phyloP scores from a whole-genome alignment of 2,797 vertebrate species.

The Enteromius mattozi region DNA sequence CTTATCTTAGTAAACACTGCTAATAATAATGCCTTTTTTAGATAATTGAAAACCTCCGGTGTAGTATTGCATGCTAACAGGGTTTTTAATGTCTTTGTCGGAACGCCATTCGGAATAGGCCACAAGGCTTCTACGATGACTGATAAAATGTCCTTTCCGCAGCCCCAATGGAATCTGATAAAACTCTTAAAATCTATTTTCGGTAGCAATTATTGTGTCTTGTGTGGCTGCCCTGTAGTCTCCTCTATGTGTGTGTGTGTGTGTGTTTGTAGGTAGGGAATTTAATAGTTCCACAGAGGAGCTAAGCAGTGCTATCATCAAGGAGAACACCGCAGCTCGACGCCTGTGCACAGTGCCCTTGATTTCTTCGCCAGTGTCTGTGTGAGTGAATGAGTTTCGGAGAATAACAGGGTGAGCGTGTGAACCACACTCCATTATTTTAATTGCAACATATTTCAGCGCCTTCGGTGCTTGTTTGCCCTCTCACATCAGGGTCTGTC shows the following conservation, averaged over 20 bases:
- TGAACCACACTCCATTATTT: slow-evolving; percentile 50
- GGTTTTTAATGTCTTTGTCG: slow-evolving; percentile 15
- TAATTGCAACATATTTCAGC: slow-evolving; percentile 57
- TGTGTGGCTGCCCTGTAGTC: slow-evolving; percentile 46
- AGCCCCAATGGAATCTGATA: slow-evolving; percentile 50
- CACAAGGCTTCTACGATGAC: slow-evolving; percentile 45
- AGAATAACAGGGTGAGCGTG: slow-evolving; percentile 35
- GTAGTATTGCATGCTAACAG: slow-evolving; percentile 3
- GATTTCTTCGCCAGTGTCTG: slow-evolving; percentile 25
- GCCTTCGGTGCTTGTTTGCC: slow-evolving; percentile 33
- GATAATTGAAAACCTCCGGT: slow-evolving; percentile 28
- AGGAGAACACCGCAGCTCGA: slow-evolving; percentile 32
- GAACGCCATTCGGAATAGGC: slow-evolving; percentile 16
- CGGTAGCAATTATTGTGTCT: slow-evolving; percentile 49
- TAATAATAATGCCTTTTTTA: not conserved
- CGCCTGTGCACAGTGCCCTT: slow-evolving; percentile 40
- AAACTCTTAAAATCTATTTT: slow-evolving; percentile 57
- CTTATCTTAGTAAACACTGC: not conserved
- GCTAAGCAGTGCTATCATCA: slow-evolving; percentile 40
- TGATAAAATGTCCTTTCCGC: slow-evolving; percentile 53
- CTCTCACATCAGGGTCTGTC: slow-evolving; percentile 32
- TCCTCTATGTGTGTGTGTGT: slow-evolving; percentile 32
- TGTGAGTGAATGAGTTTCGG: slow-evolving; percentile 2
- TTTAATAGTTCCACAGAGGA: slow-evolving; percentile 41
- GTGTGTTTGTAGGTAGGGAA: slow-evolving; percentile 27